Conservation (phyloP, 2,797 vertebrate species). For the Chelonia mydas region DNA sequence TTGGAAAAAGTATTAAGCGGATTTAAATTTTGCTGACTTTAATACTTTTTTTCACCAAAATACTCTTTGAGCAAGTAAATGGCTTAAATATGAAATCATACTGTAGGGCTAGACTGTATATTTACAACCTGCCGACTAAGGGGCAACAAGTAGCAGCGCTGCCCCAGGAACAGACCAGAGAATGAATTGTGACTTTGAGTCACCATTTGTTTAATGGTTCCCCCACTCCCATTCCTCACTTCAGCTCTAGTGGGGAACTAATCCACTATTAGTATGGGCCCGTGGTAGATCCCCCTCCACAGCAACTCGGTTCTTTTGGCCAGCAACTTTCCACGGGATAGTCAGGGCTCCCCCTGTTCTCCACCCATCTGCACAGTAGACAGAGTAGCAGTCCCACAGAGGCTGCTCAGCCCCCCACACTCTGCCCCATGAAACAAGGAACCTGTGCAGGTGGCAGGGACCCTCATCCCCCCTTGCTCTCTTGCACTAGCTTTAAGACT, state of each 20-base stretch:
- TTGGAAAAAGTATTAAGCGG: background rate
- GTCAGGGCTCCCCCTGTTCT: background rate
- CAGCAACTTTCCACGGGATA: background rate
- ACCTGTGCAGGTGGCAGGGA: background rate
- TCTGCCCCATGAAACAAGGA: background rate
- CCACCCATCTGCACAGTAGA: background rate
- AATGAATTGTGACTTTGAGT: fast-evolving
- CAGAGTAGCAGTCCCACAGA: background rate
- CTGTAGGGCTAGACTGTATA: fast-evolving
- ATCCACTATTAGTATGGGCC: fast-evolving
- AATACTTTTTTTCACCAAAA: fast-evolving
- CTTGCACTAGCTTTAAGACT: background rate
- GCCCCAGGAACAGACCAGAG: fast-evolving
- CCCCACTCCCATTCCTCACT: background rate
- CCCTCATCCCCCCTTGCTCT: background rate
- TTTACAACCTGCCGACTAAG: background rate
- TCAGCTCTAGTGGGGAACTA: background rate
- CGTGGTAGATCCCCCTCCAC: background rate
- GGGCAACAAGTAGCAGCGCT: fast-evolving
- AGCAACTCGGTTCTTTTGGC: background rate
- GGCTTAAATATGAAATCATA: background rate
- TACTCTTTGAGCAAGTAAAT: background rate
- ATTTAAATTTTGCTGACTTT: background rate
- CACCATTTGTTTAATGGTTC: background rate
- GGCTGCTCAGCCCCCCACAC: background rate